These are phyloP conservation scores for Oreotragus oreotragus DNA, from an alignment of 2,113 vertebrate genomes.

Conservation along the genomic window DNA sequence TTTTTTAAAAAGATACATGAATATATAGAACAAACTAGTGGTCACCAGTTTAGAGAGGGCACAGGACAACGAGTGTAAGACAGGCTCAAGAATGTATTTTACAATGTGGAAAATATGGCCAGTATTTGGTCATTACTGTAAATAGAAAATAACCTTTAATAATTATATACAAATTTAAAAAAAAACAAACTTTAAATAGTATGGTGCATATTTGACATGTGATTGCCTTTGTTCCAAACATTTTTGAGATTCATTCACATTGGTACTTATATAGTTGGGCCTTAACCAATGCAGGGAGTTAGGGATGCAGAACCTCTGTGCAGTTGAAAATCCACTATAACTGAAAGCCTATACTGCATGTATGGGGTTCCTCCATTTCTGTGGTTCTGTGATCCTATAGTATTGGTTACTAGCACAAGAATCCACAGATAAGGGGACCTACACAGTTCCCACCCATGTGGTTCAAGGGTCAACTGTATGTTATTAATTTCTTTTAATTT, in stretches of 20 bases:
- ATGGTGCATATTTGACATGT: not conserved
- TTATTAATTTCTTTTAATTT: not conserved
- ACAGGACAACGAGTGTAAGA: not conserved
- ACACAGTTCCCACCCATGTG: not conserved
- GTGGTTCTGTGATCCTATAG: not conserved
- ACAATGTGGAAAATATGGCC: not conserved
- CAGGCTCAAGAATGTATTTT: not conserved
- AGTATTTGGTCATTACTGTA: not conserved
- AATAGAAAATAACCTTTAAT: not conserved
- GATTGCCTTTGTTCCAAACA: not conserved
- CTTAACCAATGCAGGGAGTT: not conserved
- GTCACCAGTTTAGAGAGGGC: not conserved
- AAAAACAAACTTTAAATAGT: not conserved
- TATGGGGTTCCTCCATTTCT: not conserved
- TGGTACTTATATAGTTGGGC: not conserved
- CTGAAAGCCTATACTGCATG: not conserved
- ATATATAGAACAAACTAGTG: not conserved
- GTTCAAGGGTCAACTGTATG: not conserved
- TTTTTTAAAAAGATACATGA: not conserved
- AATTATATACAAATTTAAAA: not conserved
- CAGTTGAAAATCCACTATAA: not conserved
- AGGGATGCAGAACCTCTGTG: not conserved
- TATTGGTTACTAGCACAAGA: not conserved
- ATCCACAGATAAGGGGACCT: not conserved
- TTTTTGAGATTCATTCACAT: not conserved